These are phyloP conservation scores for Microchirus variegatus DNA, from an alignment of 2,797 vertebrate species.

Conservation along the genomic window DNA sequence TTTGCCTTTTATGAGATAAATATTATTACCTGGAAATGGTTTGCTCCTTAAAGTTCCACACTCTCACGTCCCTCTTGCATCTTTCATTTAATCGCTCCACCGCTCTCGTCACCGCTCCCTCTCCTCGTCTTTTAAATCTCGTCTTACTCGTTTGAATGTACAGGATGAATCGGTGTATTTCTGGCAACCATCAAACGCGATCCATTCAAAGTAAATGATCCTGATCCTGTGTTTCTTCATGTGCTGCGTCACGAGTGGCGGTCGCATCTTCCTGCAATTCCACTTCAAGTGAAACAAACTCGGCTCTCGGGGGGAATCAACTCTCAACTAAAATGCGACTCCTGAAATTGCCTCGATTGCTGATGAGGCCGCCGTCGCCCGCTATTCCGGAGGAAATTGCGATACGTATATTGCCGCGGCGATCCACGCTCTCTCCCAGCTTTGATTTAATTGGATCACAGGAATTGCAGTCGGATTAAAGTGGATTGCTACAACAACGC, in stretches of 20 bases:
- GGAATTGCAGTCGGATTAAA: slow-evolving; percentile 53
- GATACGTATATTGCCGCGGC: slow-evolving; percentile 2
- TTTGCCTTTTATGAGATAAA: no score
- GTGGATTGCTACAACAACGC: slow-evolving; percentile 33
- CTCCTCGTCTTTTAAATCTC: no score
- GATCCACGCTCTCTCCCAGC: slow-evolving; percentile 4
- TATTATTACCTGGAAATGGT: no score
- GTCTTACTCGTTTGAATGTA: no score
- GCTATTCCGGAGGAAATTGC: slow-evolving; percentile 41
- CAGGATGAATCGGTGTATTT: no score
- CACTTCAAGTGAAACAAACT: slow-evolving; percentile 10
- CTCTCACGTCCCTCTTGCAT: no score
- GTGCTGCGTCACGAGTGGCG: background rate
- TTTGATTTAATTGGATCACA: slow-evolving; percentile 41
- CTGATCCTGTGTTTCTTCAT: no score
- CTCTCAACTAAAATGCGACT: slow-evolving; percentile 27
- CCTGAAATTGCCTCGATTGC: slow-evolving; percentile 29
- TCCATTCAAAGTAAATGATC: no score
- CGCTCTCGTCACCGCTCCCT: no score
- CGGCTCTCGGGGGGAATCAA: slow-evolving; percentile 8
- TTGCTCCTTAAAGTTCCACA: no score
- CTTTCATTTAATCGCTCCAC: no score
- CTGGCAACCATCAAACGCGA: background rate
- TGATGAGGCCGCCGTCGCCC: slow-evolving; percentile 38
- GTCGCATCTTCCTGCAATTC: background rate